Evolutionary conservation across 2,113 vertebrate species (phyloP).

Genomic region (Thermophis baileyi): DNA sequence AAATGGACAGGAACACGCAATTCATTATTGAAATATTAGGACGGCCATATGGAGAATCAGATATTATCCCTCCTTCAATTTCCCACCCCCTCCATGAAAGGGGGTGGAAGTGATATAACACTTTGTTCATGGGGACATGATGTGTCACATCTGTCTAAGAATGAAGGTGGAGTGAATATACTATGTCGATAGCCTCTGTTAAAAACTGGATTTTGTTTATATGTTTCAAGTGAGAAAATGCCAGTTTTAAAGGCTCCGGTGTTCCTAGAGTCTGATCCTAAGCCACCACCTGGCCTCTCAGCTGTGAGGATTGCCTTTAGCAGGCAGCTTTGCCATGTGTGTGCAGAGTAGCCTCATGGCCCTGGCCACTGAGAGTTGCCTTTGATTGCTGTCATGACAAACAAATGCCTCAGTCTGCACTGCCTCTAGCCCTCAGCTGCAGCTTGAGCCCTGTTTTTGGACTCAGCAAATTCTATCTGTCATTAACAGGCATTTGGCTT

Average conservation of each 20-base stretch:
- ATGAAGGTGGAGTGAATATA: background rate
- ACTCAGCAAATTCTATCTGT: background rate
- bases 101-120: background rate
- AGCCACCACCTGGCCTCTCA: background rate
- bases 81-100: background rate
- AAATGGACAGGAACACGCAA: background rate
- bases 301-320: background rate
- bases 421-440: background rate
- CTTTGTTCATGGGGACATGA: background rate
- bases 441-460: background rate
- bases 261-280: background rate
- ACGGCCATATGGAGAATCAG: background rate
- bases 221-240: background rate
- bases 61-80: background rate
- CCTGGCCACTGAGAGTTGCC: background rate
- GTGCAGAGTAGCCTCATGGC: background rate
- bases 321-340: background rate
- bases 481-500: background rate
- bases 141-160: background rate
- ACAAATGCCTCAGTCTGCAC: background rate
- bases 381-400: background rate
- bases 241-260: background rate
- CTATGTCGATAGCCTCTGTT: background rate
- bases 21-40: background rate
- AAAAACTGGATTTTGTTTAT: background rate